These are phyloP conservation scores for Tragelaphus strepsiceros DNA, from an alignment of 2,113 vertebrate genomes.

Conservation along the genomic window DNA sequence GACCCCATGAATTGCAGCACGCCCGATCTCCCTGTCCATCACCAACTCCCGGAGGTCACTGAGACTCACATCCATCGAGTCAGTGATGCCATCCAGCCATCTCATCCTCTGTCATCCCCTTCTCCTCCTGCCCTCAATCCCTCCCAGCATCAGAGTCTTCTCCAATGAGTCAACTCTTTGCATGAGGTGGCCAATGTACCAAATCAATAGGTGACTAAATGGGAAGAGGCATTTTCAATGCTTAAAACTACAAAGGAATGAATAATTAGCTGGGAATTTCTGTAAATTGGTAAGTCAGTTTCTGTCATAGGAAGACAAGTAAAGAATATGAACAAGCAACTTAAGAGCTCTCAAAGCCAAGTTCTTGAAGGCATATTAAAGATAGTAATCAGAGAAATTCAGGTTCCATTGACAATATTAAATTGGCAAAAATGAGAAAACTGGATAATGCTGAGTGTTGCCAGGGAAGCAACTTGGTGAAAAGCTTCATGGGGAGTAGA, in stretches of 20 bases:
- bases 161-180: too few relatives aligned
- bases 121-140: too few relatives aligned
- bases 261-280: not conserved
- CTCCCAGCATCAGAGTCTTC: too few relatives aligned
- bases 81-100: too few relatives aligned
- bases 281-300: not conserved
- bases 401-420: not conserved
- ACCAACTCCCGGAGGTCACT: too few relatives aligned
- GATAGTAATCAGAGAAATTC: not conserved
- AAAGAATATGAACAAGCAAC: not conserved
- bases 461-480: not conserved
- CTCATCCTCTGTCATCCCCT: too few relatives aligned
- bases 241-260: not conserved
- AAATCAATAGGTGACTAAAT: not conserved
- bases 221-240: not conserved
- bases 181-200: too few relatives aligned
- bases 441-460: not conserved
- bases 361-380: not conserved
- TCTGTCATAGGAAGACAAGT: not conserved
- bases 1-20: too few relatives aligned
- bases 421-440: not conserved
- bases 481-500: not conserved
- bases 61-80: too few relatives aligned
- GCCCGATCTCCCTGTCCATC: too few relatives aligned
- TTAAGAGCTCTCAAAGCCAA: not conserved